Percentiles rank a stretch among this genome's conserved stretches.
Evolutionary conservation across 2,113 vertebrate genomes (phyloP).

Genomic region (Tetrax tetrax): DNA sequence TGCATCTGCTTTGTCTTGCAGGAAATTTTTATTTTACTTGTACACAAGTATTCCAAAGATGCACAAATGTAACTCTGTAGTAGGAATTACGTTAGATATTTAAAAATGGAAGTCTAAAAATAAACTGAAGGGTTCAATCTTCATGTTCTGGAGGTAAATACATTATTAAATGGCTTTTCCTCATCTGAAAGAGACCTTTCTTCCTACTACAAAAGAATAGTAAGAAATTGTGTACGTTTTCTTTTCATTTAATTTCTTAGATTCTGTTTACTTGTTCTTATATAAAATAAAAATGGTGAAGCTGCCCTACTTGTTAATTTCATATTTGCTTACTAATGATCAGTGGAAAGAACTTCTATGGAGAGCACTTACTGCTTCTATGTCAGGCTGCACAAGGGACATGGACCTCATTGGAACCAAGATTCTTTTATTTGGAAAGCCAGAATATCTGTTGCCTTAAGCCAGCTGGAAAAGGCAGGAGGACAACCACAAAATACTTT

Average conservation of each 20-base stretch:
- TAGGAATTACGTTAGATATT: not conserved
- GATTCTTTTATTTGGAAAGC: not conserved
- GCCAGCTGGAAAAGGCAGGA: not conserved
- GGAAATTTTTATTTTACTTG: not conserved
- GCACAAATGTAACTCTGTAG: not conserved
- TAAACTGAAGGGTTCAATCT: not conserved
- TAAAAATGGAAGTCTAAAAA: not conserved
- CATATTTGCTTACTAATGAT: not conserved
- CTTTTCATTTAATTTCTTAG: not conserved
- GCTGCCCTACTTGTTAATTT: not conserved
- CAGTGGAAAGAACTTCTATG: not conserved
- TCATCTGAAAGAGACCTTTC: not conserved
- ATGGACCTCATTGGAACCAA: accelerated
- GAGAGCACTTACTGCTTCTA: not conserved
- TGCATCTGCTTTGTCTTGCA: not conserved
- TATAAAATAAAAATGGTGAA: not conserved
- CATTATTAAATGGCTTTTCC: not conserved
- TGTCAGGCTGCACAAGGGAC: not conserved
- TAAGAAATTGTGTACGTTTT: not conserved
- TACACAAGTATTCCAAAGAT: not conserved
- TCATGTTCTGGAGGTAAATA: not conserved
- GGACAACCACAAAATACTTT: not conserved
- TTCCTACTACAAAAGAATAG: not conserved
- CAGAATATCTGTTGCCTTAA: not conserved
- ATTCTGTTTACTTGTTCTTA: not conserved